Percentiles rank a stretch among this genome's conserved stretches.
Conservation (phyloP, 1,140 invertebrate species). For the Drosophila takahashii region DNA sequence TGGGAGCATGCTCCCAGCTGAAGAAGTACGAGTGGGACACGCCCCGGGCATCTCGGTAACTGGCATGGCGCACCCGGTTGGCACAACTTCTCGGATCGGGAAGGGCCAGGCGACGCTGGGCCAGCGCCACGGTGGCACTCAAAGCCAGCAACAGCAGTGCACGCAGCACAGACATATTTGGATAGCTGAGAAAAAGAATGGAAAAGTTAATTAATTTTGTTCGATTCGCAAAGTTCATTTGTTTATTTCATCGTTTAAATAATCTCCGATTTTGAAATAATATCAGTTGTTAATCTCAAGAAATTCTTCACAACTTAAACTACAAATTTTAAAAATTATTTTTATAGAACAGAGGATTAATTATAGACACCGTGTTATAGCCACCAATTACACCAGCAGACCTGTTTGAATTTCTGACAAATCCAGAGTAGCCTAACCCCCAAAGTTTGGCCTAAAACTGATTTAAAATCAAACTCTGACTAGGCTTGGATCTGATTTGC, state of each 20-base stretch:
- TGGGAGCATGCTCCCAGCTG: slow-evolving; percentile 95
- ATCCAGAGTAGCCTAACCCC: slow-evolving; percentile 16
- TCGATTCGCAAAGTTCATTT: no score
- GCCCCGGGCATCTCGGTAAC: slow-evolving; percentile 93
- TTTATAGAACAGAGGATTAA: no score
- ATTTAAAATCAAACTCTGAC: slow-evolving; percentile 36
- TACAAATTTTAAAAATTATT: no score
- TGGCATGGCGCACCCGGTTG: slow-evolving; percentile 93
- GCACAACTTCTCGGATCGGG: slow-evolving; percentile 95
- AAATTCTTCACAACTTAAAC: no score
- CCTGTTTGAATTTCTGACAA: not conserved
- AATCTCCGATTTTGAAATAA: no score
- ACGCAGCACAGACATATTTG: slow-evolving; percentile 75
- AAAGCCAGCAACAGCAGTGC: slow-evolving; percentile 87
- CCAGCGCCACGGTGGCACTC: slow-evolving; percentile 88
- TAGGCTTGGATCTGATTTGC: slow-evolving; percentile 21
- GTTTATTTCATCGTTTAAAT: no score
- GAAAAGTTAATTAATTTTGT: not conserved
- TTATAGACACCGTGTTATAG: no score
- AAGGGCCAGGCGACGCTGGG: slow-evolving; percentile 92
- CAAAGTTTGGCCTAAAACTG: slow-evolving; percentile 43
- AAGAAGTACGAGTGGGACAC: slow-evolving; percentile 96
- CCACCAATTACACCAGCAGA: not conserved
- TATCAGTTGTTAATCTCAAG: no score
- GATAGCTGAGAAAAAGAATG: not conserved